phyloP scores from a whole-genome alignment of 1,140 invertebrate genomes.

The Phenacoccus solenopsis region DNA sequence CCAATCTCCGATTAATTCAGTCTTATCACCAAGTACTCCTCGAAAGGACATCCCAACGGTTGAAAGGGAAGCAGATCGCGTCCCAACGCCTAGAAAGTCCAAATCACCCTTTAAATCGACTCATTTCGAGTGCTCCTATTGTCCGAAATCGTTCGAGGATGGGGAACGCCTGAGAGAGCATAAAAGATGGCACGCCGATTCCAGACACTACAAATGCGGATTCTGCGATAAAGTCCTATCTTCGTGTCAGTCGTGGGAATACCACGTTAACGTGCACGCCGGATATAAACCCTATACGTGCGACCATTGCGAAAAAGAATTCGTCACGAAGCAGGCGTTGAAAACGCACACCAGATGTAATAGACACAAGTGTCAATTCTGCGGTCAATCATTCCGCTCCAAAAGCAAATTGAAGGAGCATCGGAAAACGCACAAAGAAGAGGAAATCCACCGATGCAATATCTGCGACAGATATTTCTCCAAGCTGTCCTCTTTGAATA shows the following conservation, averaged over 20 bases:
- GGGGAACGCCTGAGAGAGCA: neutral
- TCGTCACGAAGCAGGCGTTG: neutral
- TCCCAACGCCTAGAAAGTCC: too few species aligned
- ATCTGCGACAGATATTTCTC: neutral
- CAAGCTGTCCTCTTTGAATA: too few species aligned
- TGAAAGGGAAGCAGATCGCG: too few species aligned
- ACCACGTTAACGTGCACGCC: neutral
- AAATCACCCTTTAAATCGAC: too few species aligned
- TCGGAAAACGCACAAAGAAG: neutral
- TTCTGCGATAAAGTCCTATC: neutral
- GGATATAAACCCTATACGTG: neutral
- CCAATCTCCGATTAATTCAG: too few species aligned
- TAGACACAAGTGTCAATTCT: neutral
- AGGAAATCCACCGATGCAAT: neutral
- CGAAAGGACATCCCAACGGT: too few species aligned
- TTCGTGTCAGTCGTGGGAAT: neutral
- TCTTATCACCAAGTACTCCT: too few species aligned
- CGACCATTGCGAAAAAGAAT: neutral
- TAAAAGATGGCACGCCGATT: neutral
- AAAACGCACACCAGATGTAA: neutral
- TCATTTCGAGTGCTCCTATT: neutral
- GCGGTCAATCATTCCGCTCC: neutral
- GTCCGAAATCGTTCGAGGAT: neutral
- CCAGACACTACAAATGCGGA: neutral
- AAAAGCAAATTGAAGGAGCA: neutral